Evolutionary conservation across 2,888 invertebrate species (phyloP).

Genomic region (Corythucha ciliata): DNA sequence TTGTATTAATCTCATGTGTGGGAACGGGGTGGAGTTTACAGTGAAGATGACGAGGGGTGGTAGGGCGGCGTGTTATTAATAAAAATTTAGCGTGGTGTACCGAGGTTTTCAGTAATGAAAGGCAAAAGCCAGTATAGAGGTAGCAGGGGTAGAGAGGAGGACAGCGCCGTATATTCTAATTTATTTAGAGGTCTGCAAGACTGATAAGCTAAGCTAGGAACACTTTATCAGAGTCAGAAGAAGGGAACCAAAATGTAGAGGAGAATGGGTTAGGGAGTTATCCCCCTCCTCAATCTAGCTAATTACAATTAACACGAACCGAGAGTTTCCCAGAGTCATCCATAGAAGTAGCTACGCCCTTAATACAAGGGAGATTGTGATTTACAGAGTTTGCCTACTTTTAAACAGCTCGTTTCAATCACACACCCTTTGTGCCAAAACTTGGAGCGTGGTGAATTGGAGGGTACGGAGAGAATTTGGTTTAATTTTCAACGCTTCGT

Average conservation of each 20-base stretch:
- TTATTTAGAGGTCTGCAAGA: conserved; percentile 26
- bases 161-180: conserved; percentile 24
- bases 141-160: conserved; percentile 4
- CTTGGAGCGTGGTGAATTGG: not conserved
- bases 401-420: conserved; percentile 7
- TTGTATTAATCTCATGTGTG: not conserved
- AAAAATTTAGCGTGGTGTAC: too few relatives aligned
- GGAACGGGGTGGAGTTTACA: not conserved
- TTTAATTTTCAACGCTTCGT: not conserved
- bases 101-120: too few relatives aligned
- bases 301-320: conserved; percentile 29
- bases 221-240: conserved; percentile 27
- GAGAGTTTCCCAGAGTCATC: not conserved
- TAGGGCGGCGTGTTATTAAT: too few relatives aligned
- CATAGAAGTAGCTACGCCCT: not conserved
- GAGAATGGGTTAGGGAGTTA: too few relatives aligned
- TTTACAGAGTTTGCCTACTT: not conserved
- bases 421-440: conserved; percentile 12
- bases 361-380: not conserved
- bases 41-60: too few relatives aligned
- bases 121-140: too few relatives aligned
- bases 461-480: not conserved
- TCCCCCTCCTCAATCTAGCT: conserved; percentile 28
- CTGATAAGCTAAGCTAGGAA: conserved; percentile 25
- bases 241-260: too few relatives aligned